A percentile compares a stretch with the other conserved stretches of the same genome.
Evolutionary conservation across 2,113 vertebrate genomes (phyloP).

Genomic region (Mobula birostris): DNA sequence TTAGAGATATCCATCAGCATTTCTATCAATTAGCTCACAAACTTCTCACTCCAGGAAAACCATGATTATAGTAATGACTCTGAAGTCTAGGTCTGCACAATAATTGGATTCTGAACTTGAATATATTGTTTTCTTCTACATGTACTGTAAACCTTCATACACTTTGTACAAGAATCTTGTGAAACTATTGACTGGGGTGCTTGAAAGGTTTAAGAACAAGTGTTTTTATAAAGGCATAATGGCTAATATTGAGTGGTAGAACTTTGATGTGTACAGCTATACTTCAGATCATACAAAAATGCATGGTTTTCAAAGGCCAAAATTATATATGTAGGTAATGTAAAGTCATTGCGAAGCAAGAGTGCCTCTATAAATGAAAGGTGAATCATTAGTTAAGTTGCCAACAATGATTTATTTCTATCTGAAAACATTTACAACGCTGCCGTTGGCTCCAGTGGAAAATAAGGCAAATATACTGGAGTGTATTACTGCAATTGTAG

Average conservation of each 20-base stretch:
- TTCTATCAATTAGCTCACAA: neutral
- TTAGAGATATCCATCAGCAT: no score
- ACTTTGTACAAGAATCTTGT: neutral
- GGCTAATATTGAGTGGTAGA: neutral
- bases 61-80: neutral
- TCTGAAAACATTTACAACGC: neutral
- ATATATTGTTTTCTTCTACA: neutral
- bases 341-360: neutral
- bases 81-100: neutral
- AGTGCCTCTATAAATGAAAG: neutral
- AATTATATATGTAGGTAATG: neutral
- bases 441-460: neutral
- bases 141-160: neutral
- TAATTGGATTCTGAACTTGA: neutral
- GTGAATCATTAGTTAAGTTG: neutral
- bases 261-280: neutral
- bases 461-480: neutral
- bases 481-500: neutral
- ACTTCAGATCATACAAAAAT: neutral
- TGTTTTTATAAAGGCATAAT: neutral
- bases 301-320: neutral
- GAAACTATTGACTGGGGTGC: neutral
- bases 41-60: neutral
- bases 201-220: neutral
- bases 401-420: neutral